Percentiles rank a stretch among this genome's conserved stretches.
phyloP scores from a whole-genome alignment of 2,888 invertebrate species.

The Erebia palarica region DNA sequence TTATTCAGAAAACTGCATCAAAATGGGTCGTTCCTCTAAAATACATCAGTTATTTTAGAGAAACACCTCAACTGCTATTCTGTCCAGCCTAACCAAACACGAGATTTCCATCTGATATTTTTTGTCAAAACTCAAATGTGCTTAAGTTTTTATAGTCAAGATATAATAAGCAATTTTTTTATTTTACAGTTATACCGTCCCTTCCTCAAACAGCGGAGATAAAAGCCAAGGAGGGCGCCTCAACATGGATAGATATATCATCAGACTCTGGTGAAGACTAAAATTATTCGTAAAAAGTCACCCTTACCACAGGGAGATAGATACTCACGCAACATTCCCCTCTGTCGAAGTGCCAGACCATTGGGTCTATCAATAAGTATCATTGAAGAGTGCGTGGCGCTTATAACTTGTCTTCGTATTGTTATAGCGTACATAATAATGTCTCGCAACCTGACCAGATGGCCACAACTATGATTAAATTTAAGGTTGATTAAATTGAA shows the following conservation, averaged over 20 bases:
- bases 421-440: background rate
- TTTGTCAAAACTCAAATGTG: too few species aligned
- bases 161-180: background rate
- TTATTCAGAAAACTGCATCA: too few species aligned
- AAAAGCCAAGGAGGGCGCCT: constrained; percentile 57
- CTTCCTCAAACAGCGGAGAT: constrained; percentile 68
- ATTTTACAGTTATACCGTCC: constrained; percentile 65
- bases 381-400: background rate
- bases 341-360: background rate
- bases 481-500: too few species aligned
- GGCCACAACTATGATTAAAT: too few species aligned
- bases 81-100: too few species aligned
- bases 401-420: background rate
- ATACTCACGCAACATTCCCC: background rate
- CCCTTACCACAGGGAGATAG: background rate
- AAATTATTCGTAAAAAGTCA: background rate
- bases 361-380: background rate
- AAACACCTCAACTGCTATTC: too few species aligned
- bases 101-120: too few species aligned
- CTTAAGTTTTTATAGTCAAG: background rate
- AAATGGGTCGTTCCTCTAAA: too few species aligned
- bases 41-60: too few species aligned
- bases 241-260: constrained; percentile 75
- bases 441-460: too few species aligned
- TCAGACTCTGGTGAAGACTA: constrained; percentile 71